A percentile compares a stretch with the other conserved stretches of the same genome.
Conservation (phyloP, 1,140 invertebrate species). For the Triops longicaudatus region DNA sequence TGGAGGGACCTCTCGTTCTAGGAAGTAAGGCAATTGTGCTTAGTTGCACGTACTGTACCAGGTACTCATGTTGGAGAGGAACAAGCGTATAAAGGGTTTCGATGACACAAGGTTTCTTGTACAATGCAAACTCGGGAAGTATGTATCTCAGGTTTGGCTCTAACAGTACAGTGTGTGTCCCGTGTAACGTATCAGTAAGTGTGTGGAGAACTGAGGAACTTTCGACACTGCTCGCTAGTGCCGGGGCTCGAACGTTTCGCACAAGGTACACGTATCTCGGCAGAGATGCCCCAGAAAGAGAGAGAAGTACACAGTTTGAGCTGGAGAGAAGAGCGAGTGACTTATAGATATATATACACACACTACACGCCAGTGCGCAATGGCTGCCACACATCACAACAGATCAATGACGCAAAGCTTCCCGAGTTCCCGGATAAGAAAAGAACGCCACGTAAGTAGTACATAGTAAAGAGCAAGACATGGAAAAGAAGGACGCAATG, state of each 20-base stretch:
- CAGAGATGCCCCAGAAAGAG: background rate
- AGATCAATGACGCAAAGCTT: conserved; percentile 15
- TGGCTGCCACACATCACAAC: conserved; percentile 10
- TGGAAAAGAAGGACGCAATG: background rate
- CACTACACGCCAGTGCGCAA: background rate
- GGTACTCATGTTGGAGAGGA: background rate
- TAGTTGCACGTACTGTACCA: background rate
- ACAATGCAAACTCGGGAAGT: too few species aligned
- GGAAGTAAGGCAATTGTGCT: background rate
- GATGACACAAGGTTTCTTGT: background rate
- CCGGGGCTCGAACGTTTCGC: background rate
- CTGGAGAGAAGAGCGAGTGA: background rate
- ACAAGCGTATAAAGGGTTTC: background rate
- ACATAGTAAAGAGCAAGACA: background rate
- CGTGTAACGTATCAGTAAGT: background rate
- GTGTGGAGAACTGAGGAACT: background rate
- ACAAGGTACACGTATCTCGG: background rate
- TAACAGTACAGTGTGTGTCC: too few species aligned
- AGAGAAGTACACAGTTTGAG: background rate
- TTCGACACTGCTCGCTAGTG: background rate
- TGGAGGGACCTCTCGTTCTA: background rate
- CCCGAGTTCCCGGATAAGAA: background rate
- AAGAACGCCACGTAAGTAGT: background rate
- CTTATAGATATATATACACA: background rate
- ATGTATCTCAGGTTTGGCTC: too few species aligned